Evolutionary conservation across 2,113 vertebrate species (phyloP).

Genomic region (Tauraco erythrolophus): DNA sequence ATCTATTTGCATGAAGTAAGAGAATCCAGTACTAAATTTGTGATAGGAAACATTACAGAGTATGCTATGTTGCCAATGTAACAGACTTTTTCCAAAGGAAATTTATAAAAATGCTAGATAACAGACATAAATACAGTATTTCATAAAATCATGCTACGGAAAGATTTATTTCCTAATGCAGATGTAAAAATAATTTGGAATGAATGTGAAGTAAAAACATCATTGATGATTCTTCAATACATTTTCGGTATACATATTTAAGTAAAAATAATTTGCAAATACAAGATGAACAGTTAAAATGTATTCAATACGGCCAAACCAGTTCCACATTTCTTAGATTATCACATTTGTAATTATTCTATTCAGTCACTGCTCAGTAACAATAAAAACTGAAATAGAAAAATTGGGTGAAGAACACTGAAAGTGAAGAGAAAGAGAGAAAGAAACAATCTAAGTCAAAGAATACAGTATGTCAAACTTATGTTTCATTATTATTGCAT

Average conservation of each 20-base stretch:
- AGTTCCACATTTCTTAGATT: background rate
- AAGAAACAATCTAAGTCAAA: background rate
- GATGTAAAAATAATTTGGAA: background rate
- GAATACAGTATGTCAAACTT: background rate
- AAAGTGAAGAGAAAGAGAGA: background rate
- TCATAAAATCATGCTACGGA: background rate
- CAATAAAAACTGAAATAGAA: background rate
- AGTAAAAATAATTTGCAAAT: background rate
- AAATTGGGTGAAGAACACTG: background rate
- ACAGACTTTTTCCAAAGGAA: background rate
- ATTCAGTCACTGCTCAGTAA: background rate
- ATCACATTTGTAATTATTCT: background rate
- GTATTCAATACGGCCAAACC: background rate
- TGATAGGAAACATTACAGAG: background rate
- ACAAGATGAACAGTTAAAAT: background rate
- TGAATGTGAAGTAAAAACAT: background rate
- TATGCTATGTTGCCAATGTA: background rate
- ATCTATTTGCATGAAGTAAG: background rate
- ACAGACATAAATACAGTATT: background rate
- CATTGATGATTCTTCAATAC: background rate
- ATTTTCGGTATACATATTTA: background rate
- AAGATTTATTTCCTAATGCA: background rate
- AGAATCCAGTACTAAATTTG: background rate
- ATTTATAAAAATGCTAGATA: background rate
- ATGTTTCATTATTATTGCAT: background rate